Conservation (phyloP, 2,888 invertebrate genomes). For the Cataglyphis rosenhaueri region DNA sequence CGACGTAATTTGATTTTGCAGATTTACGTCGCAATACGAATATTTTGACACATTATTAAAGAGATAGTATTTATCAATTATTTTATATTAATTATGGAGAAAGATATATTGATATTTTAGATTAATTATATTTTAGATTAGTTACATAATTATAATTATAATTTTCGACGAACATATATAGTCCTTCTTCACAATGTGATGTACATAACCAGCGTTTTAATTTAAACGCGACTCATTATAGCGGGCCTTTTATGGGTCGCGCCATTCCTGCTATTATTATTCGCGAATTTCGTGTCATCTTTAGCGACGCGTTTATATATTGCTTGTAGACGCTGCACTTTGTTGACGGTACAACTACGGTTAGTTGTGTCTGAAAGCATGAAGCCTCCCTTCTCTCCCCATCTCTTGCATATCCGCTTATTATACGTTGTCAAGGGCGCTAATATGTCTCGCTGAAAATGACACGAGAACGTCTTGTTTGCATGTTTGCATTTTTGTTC, state of each 20-base stretch:
- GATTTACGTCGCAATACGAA: neutral
- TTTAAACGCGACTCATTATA: conserved; percentile 15
- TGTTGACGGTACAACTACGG: conserved; percentile 25
- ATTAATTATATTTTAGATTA: neutral
- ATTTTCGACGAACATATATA: neutral
- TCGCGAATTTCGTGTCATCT: conserved; percentile 39
- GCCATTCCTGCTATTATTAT: conserved; percentile 58
- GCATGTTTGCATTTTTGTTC: neutral
- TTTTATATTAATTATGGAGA: neutral
- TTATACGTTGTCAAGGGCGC: conserved; percentile 35
- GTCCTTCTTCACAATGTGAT: neutral
- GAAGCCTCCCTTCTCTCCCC: neutral
- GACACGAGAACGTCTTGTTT: neutral
- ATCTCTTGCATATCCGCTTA: conserved; percentile 56
- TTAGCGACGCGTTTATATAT: conserved; percentile 61
- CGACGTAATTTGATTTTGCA: neutral
- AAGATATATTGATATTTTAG: neutral
- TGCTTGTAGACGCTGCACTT: neutral
- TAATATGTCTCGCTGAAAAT: neutral
- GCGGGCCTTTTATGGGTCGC: conserved; percentile 7
- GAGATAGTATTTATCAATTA: neutral
- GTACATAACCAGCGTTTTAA: conserved; percentile 50
- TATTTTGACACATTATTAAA: neutral
- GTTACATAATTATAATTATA: neutral
- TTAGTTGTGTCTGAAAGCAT: conserved; percentile 65